Percentiles rank a stretch among this genome's conserved stretches.
Conservation (phyloP, 2,888 invertebrate genomes). For the Diachrysia chrysitis region DNA sequence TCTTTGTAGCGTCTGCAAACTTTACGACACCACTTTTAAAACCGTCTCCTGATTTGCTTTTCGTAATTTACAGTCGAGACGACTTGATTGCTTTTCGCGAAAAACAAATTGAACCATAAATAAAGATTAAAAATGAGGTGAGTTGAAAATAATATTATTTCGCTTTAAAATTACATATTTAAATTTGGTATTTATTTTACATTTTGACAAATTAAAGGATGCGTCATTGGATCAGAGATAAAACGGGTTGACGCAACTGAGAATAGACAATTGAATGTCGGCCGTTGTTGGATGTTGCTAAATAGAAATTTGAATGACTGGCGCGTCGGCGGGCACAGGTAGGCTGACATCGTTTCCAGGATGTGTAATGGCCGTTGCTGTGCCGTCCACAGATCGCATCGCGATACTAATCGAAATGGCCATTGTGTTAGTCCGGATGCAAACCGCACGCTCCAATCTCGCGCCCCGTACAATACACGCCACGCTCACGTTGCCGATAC, state of each 20-base stretch:
- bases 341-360: slow-evolving; percentile 59
- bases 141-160: slow-evolving; percentile 31
- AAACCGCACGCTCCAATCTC: slow-evolving; percentile 80
- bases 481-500: slow-evolving; percentile 45
- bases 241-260: slow-evolving; percentile 40
- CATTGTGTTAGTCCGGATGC: slow-evolving; percentile 80
- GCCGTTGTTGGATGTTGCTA: slow-evolving; percentile 50
- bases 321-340: slow-evolving; percentile 45
- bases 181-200: not conserved
- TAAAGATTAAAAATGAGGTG: slow-evolving; percentile 13
- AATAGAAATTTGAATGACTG: slow-evolving; percentile 58
- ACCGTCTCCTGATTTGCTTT: slow-evolving; percentile 38
- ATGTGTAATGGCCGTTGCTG: slow-evolving; percentile 64
- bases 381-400: slow-evolving; percentile 71
- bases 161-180: not conserved
- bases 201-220: not conserved
- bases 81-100: slow-evolving; percentile 45
- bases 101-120: slow-evolving; percentile 27
- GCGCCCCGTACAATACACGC: slow-evolving; percentile 71
- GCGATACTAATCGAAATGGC: slow-evolving; percentile 77
- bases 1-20: slow-evolving; percentile 30
- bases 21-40: slow-evolving; percentile 44
- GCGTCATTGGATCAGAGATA: not conserved
- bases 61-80: slow-evolving; percentile 21
- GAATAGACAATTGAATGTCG: slow-evolving; percentile 46